A percentile compares a stretch with the other conserved stretches of the same genome.
phyloP scores from a whole-genome alignment of 2,113 vertebrate genomes.

The Orycteropus afer region DNA sequence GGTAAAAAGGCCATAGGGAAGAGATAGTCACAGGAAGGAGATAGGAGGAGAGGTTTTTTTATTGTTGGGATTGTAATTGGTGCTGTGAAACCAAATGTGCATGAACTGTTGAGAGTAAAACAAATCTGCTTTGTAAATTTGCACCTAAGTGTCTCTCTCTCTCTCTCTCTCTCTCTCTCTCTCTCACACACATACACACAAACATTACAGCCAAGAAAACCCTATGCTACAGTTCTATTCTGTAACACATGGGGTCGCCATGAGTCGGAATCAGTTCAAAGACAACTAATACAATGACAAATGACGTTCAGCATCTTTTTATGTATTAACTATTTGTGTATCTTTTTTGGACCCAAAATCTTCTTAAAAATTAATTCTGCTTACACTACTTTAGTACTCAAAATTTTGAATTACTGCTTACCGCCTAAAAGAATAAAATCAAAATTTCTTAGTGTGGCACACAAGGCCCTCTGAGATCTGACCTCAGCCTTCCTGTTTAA shows the following conservation, averaged over 20 bases:
- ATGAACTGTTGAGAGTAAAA: too few relatives aligned
- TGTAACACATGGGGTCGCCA: not conserved
- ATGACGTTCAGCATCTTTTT: not conserved
- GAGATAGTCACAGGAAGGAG: too few relatives aligned
- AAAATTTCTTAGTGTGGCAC: not conserved
- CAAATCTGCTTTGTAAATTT: too few relatives aligned
- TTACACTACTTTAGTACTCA: not conserved
- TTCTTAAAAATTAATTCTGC: not conserved
- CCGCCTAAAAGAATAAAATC: conserved; percentile 3
- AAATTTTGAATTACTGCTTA: not conserved
- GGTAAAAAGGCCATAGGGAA: too few relatives aligned
- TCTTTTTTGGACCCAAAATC: conserved; percentile 17
- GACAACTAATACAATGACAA: not conserved
- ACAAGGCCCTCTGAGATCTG: not conserved
- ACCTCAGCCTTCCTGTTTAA: not conserved
- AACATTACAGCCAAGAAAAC: too few relatives aligned
- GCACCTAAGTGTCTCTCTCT: too few relatives aligned
- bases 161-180: too few relatives aligned
- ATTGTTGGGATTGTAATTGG: too few relatives aligned
- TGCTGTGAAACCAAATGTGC: too few relatives aligned
- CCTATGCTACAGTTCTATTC: not conserved
- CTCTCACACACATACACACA: too few relatives aligned
- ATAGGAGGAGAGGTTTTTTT: too few relatives aligned
- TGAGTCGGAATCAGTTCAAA: not conserved
- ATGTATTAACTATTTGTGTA: not conserved